Evolutionary conservation across 92 coral and sea anemone species (phyloP), one percentile per base, ranked within the genome.

Genomic region (Phymanthus crucifer): DNA sequence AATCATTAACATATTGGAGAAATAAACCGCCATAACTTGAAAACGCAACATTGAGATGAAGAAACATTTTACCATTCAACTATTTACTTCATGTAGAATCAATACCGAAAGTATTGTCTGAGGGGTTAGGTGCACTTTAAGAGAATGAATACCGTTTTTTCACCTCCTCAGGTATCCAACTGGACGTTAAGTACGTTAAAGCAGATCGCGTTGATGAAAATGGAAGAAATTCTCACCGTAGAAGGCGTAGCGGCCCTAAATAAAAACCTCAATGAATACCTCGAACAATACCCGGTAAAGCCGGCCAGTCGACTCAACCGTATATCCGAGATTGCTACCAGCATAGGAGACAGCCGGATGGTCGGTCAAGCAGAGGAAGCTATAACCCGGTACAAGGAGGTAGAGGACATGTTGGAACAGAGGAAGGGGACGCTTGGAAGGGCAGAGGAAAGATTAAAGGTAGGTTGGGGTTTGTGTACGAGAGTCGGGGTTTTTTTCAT

Each of bases 141-240:
- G n/a, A n/a, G n/a, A n/a, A n/a, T n/a, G 10, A 54, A 23, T 54
- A 21, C 27, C 0, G 6, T 12, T 72, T 21, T 26, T 38, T 32
- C 1, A 29, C 58, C 10, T 16, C 40, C 71, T 9, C 73, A 95
- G 98, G 94, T 93, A 19, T 90, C 97, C n/a, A 90, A 93, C 46
- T 95, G 98, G 98, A 87, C 97, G 40, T 87, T 95, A 50, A 80
- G 91, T 66, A 89, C 98, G 16, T 71, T 95, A 40, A 92, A 85
- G 36, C 93, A 95, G 78, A 90, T 95, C 93, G 98, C 98, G 0
- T 61, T 91, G 43, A 95, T 95, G 98, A 95, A 95, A 50, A 95
- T 95, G 98, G 98, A 95, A 75, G 98, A 91, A 74, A 93, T 91
- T 27, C 88, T 93, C 40, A 84, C 97, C 1, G 73, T 93, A 29